A percentile compares a stretch with the other conserved stretches of the same genome.
These are phyloP conservation scores for Brachypalpus laphriformis DNA, from an alignment of 2,888 invertebrate genomes.

Conservation along the genomic window DNA sequence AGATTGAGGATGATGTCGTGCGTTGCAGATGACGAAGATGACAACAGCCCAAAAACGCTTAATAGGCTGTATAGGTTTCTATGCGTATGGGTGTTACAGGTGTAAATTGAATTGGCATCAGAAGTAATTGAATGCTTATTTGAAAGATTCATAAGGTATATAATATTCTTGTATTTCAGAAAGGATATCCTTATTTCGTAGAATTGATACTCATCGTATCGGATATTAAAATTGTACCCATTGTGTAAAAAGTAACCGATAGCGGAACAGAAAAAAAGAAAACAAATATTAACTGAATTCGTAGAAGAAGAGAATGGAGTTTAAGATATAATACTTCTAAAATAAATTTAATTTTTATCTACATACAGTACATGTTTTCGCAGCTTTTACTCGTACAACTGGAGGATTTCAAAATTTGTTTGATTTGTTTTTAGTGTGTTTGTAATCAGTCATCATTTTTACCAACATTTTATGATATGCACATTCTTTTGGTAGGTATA, in stretches of 20 bases:
- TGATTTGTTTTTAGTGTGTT: too few relatives aligned
- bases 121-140: conserved; percentile 52
- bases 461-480: too few relatives aligned
- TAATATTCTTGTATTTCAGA: conserved; percentile 1
- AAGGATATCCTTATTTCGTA: conserved; percentile 26
- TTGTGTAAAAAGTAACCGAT: neutral
- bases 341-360: too few relatives aligned
- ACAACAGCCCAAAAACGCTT: conserved; percentile 13
- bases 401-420: too few relatives aligned
- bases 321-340: too few relatives aligned
- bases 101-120: conserved; percentile 58
- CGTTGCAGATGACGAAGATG: conserved; percentile 18
- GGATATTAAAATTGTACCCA: conserved; percentile 58
- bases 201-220: conserved; percentile 48
- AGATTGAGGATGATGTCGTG: conserved; percentile 38
- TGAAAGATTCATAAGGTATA: conserved; percentile 30
- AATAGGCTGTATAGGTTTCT: conserved; percentile 27
- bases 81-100: conserved; percentile 45
- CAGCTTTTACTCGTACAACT: too few relatives aligned
- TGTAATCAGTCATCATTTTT: too few relatives aligned
- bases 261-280: neutral
- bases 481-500: too few relatives aligned
- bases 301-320: neutral
- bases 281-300: neutral
- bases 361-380: too few relatives aligned